phyloP scores from a whole-genome alignment of 2,888 invertebrate species.

The Volucella inflata region DNA sequence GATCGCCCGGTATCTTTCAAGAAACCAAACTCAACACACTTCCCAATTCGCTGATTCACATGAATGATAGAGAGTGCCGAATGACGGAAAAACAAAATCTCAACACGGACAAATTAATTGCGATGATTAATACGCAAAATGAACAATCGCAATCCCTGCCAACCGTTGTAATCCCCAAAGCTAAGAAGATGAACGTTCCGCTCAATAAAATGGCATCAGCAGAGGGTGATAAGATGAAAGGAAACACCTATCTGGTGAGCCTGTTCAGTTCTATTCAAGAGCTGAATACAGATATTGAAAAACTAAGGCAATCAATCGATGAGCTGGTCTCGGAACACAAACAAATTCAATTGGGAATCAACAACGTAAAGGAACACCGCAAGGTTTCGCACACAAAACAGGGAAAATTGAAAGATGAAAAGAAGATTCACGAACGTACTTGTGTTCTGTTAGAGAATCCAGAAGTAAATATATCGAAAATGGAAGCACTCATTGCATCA shows the following conservation, averaged over 20 bases:
- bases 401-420: conserved; percentile 82
- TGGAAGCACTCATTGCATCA: conserved; percentile 86
- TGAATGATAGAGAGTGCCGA: conserved; percentile 76
- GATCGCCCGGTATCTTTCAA: conserved; percentile 77
- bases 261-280: conserved; percentile 59
- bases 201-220: conserved; percentile 54
- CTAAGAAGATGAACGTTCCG: conserved; percentile 27
- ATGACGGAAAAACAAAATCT: conserved; percentile 21
- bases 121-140: conserved; percentile 60
- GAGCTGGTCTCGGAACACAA: conserved; percentile 79
- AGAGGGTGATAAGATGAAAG: conserved; percentile 53
- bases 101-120: conserved; percentile 48
- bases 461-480: conserved; percentile 86
- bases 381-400: conserved; percentile 83
- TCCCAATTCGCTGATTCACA: conserved; percentile 76
- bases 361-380: conserved; percentile 78
- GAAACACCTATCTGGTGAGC: conserved; percentile 31
- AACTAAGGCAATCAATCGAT: conserved; percentile 82
- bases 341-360: conserved; percentile 71
- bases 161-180: conserved; percentile 19
- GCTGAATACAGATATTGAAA: conserved; percentile 77
- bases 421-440: conserved; percentile 86
- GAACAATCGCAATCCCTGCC: conserved; percentile 43
- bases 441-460: conserved; percentile 88
- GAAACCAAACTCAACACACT: conserved; percentile 77